Base-by-base conservation (phyloP, 2,888 invertebrate genomes). In the Laspeyria flexula region DNA sequence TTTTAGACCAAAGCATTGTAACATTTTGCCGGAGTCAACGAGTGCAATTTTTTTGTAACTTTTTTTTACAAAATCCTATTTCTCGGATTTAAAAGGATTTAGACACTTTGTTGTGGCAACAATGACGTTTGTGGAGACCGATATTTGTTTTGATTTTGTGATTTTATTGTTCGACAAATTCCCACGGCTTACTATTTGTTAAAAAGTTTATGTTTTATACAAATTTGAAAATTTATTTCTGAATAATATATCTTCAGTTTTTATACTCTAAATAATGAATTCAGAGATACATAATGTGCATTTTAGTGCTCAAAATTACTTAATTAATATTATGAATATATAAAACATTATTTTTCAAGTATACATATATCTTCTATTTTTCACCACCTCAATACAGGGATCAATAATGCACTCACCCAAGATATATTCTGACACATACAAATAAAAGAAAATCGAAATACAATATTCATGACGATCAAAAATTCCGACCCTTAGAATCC, bases 11-110 rank as follows among this genome's bases (percentile, higher is more conserved):
- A 52, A 50, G 83, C 61, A 85, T 91, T 90, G 88, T 88, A 79
- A 62, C 80, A 70, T 80, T 84, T 83, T 80, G 83, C 79, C 65
- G 75, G 81, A 92, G 92, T 92, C 92, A 92, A 92, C 89, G 89
- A 92, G 90, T 73, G 74, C 60, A 53, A 60, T 77, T 82, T 86
- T n/a, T 86, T 82, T 77, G 29, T 47, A 34, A 50, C 1, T 0
- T 66, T 81, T 85, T 88, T 86, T 79, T 68, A 48, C 55, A 61
- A 87, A 91, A 90, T 88, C 90, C 87, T 83, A 89, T 91, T 92
- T 91, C 85, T 89, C 88, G 89, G 90, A 88, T 91, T 92, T 89
- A 83, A 89, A 87, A 76, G 92, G 92, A 91, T 90, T 91, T 89
- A 82, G 88, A 88, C 84, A 91, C 88, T 88, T 87, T 92, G 89